Evolutionary conservation across 1,140 invertebrate genomes (phyloP).

Genomic region (Lanistes nyassanus): DNA sequence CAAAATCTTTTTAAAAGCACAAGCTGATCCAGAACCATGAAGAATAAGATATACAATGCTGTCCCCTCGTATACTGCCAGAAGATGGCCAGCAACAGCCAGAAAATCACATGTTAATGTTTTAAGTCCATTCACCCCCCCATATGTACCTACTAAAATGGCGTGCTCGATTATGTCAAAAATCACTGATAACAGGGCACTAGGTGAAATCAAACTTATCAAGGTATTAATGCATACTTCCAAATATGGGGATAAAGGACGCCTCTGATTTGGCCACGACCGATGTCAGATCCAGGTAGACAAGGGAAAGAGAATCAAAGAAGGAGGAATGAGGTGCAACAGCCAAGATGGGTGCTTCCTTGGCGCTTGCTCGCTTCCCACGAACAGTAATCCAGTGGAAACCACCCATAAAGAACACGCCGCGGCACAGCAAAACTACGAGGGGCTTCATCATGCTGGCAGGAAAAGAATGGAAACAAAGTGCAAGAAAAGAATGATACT

Average conservation of each 20-base stretch:
- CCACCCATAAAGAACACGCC: slow-evolving; percentile 82
- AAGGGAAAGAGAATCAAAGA: slow-evolving; percentile 87
- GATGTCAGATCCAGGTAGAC: slow-evolving; percentile 81
- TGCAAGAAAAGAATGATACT: slow-evolving; percentile 10
- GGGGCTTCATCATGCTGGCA: slow-evolving; percentile 56
- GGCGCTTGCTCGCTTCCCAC: slow-evolving; percentile 74
- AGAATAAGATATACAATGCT: too few relatives aligned
- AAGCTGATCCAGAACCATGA: too few relatives aligned
- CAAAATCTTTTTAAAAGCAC: too few relatives aligned
- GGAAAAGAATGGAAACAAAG: slow-evolving; percentile 26
- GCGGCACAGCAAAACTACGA: slow-evolving; percentile 66
- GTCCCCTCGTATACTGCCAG: too few relatives aligned
- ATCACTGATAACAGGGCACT: too few relatives aligned
- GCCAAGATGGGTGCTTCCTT: slow-evolving; percentile 85
- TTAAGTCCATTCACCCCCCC: too few relatives aligned
- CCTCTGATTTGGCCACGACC: slow-evolving; percentile 88
- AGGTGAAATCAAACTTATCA: background rate
- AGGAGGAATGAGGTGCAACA: slow-evolving; percentile 91
- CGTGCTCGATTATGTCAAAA: too few relatives aligned
- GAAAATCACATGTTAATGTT: too few relatives aligned
- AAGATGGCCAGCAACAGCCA: too few relatives aligned
- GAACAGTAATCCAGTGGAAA: slow-evolving; percentile 80
- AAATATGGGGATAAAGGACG: slow-evolving; percentile 82
- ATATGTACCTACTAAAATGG: too few relatives aligned
- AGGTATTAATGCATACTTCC: slow-evolving; percentile 76